Conservation (phyloP, 92 coral and sea anemone species). For the Meandrina meandrites region DNA sequence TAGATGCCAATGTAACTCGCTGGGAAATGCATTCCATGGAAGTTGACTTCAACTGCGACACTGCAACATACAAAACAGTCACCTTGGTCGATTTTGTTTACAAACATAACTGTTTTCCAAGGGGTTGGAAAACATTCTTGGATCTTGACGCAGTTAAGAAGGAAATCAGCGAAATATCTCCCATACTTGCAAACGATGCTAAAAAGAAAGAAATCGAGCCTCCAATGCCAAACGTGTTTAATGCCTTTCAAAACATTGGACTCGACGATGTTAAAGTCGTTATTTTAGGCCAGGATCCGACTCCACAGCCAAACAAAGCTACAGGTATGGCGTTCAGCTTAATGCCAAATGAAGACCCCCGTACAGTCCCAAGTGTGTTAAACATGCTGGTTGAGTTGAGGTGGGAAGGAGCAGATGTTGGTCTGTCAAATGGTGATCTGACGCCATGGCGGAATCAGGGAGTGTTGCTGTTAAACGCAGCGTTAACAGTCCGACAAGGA, state of each 20-base stretch:
- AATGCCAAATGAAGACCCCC: neutral
- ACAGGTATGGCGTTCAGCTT: slow-evolving; percentile 41
- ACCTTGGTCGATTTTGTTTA: neutral
- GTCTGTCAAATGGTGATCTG: slow-evolving; percentile 20
- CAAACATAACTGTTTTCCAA: neutral
- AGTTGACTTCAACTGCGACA: neutral
- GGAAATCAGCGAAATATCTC: no score
- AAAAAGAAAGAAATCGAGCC: neutral
- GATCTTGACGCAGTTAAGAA: neutral
- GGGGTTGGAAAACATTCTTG: neutral
- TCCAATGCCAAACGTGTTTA: neutral
- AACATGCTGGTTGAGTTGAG: slow-evolving; percentile 30
- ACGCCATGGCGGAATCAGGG: slow-evolving; percentile 11
- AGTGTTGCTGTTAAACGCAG: slow-evolving; percentile 27
- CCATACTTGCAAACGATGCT: no score
- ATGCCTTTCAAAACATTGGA: neutral
- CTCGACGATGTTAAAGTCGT: neutral
- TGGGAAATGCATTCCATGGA: neutral
- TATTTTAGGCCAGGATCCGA: slow-evolving; percentile 42
- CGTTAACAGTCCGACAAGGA: slow-evolving; percentile 17
- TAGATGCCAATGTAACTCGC: neutral
- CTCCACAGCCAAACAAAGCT: slow-evolving; percentile 23
- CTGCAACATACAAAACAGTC: neutral
- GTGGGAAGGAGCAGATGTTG: slow-evolving; percentile 3
- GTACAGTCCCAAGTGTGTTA: slow-evolving; percentile 25